Conservation (phyloP, 2,888 invertebrate species). For the Dioctria linearis region DNA sequence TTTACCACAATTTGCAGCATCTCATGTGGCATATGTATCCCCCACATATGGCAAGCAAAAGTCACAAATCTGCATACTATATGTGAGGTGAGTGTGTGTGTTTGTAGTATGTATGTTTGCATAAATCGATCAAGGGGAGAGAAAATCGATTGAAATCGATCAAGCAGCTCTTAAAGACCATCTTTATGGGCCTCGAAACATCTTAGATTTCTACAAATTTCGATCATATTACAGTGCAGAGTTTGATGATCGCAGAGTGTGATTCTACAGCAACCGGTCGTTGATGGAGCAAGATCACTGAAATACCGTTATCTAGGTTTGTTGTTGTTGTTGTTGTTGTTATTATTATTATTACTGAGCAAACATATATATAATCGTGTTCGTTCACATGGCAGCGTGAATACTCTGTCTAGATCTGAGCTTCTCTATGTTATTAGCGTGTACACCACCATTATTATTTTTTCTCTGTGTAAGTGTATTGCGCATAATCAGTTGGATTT, state of each 20-base stretch:
- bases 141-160: too few relatives aligned
- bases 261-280: slow-evolving; percentile 21
- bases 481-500: slow-evolving; percentile 23
- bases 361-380: slow-evolving; percentile 25
- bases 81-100: too few relatives aligned
- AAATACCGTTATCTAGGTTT: slow-evolving; percentile 32
- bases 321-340: neutral
- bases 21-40: too few relatives aligned
- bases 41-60: neutral
- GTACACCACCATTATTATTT: neutral
- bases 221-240: slow-evolving; percentile 34
- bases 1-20: neutral
- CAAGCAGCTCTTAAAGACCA: neutral
- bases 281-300: slow-evolving; percentile 20
- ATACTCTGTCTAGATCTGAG: too few relatives aligned
- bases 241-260: slow-evolving; percentile 17
- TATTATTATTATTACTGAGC: neutral
- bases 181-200: slow-evolving; percentile 10
- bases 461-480: neutral
- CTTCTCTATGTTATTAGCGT: neutral
- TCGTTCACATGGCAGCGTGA: neutral
- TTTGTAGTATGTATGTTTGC: too few relatives aligned
- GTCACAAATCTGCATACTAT: neutral
- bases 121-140: neutral
- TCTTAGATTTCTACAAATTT: slow-evolving; percentile 20